Percentiles rank a stretch among this genome's conserved stretches.
These are phyloP conservation scores for Pachypeltis micranthus DNA, from an alignment of 1,140 invertebrate genomes.

Conservation along the genomic window DNA sequence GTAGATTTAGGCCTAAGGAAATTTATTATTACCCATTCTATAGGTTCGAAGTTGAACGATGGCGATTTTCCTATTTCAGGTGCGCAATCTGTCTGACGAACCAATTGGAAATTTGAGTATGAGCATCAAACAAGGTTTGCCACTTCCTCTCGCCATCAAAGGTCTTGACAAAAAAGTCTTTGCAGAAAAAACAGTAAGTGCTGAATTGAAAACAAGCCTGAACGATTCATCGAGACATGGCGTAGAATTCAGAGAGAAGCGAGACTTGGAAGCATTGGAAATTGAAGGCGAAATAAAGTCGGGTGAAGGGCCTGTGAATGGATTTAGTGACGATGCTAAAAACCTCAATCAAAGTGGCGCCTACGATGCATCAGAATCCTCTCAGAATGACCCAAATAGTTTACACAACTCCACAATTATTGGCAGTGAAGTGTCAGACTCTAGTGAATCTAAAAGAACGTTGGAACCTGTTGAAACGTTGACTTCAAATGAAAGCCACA, in stretches of 20 bases:
- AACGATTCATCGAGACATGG: not conserved
- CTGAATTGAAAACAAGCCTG: not conserved
- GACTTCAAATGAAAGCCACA: not conserved
- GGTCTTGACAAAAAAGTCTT: not conserved
- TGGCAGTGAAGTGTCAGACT: not conserved
- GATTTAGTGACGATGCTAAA: not conserved
- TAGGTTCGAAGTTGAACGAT: too few species aligned
- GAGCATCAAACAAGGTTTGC: constrained; percentile 22
- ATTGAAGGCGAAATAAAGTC: constrained; percentile 9
- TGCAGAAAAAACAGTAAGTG: not conserved
- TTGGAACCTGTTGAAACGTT: not conserved
- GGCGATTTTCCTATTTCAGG: too few species aligned
- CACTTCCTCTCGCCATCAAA: constrained; percentile 22
- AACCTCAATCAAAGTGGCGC: not conserved
- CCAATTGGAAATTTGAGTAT: constrained; percentile 8
- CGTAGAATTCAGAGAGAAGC: constrained; percentile 10
- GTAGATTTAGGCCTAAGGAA: too few species aligned
- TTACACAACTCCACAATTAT: not conserved
- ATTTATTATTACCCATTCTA: too few species aligned
- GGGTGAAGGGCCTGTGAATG: not conserved
- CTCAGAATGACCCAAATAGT: not conserved
- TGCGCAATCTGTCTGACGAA: too few species aligned
- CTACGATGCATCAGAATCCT: not conserved
- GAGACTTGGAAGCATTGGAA: constrained; percentile 16
- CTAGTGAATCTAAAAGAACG: not conserved